A percentile compares a stretch with the other conserved stretches of the same genome.
These are phyloP conservation scores for Sibirionetta formosa DNA, from an alignment of 2,797 vertebrate species.

Conservation along the genomic window DNA sequence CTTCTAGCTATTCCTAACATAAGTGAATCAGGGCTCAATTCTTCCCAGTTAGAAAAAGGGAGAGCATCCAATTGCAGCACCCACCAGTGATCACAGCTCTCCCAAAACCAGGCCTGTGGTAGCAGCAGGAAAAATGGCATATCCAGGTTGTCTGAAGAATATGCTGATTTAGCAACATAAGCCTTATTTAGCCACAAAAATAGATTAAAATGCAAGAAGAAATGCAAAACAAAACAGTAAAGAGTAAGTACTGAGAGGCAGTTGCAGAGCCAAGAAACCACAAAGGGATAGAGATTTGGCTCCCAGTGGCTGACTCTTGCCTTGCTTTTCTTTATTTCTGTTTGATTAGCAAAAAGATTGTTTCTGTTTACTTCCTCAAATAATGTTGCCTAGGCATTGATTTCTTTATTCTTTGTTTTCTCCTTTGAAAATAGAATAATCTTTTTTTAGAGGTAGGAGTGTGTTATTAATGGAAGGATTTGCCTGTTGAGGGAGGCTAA, in stretches of 20 bases:
- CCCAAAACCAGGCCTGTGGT: fast-evolving
- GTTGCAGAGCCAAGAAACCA: background rate
- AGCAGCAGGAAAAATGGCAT: background rate
- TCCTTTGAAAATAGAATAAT: background rate
- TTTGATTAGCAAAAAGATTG: background rate
- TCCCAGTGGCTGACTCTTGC: background rate
- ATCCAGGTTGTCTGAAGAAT: fast-evolving
- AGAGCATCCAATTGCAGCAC: background rate
- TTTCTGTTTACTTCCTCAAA: background rate
- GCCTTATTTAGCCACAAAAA: background rate
- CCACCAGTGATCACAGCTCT: background rate
- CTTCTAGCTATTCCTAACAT: background rate
- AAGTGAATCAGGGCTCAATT: background rate
- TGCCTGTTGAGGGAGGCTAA: background rate
- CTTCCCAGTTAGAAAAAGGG: background rate
- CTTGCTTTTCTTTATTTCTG: background rate
- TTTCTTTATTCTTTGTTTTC: background rate
- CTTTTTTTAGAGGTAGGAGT: background rate
- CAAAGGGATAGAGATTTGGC: background rate
- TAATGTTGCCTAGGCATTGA: background rate
- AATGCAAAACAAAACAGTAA: background rate
- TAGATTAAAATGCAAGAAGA: background rate
- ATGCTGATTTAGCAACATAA: background rate
- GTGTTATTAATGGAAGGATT: background rate
- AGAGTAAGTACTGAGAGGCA: background rate